Percentiles rank a stretch among this genome's conserved stretches.
phyloP scores from a whole-genome alignment of 2,888 invertebrate genomes.

The Aelia acuminata region DNA sequence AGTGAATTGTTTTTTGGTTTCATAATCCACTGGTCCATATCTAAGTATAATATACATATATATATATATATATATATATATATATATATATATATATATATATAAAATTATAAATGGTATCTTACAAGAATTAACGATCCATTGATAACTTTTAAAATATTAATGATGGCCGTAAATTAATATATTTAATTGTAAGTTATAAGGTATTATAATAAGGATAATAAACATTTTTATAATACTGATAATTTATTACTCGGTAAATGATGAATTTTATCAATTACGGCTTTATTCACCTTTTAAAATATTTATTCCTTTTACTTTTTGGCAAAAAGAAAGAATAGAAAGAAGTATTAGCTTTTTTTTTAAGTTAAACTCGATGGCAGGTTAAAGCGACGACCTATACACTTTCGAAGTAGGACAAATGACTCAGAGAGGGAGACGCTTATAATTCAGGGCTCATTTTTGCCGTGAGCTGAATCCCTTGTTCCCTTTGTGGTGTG shows the following conservation, averaged over 20 bases:
- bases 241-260: background rate
- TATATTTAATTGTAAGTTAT: background rate
- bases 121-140: no score
- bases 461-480: constrained; percentile 2
- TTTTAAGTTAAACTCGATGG: background rate
- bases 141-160: no score
- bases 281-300: background rate
- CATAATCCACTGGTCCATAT: no score
- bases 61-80: no score
- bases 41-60: no score
- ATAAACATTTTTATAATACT: background rate
- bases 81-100: no score
- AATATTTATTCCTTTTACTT: no score
- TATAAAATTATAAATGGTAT: no score
- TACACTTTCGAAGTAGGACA: background rate
- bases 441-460: constrained; percentile 39
- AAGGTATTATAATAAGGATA: background rate
- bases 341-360: background rate
- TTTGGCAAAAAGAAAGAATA: background rate
- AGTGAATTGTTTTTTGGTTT: no score
- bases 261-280: background rate
- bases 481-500: background rate
- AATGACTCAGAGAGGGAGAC: background rate
- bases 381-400: background rate
- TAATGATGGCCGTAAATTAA: background rate